Conservation (phyloP, 2,113 vertebrate genomes). For the Gymnocephalus cernua region DNA sequence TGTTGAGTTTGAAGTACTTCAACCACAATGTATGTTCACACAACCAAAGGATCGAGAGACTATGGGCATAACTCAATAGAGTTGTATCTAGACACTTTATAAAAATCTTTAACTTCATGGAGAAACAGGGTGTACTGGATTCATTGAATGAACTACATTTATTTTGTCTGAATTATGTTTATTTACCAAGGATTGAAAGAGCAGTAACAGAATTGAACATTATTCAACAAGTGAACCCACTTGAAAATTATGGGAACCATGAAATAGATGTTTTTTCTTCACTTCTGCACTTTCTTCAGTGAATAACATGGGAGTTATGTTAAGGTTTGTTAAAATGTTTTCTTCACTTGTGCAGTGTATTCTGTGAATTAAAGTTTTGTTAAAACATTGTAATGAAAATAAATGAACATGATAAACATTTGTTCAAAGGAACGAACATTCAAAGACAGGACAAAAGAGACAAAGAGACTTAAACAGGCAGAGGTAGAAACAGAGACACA, state of each 20-base stretch:
- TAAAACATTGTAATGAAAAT: not conserved
- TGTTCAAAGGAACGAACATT: too few relatives aligned
- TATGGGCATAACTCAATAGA: constrained; percentile 35
- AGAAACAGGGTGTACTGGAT: constrained; percentile 1
- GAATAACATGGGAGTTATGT: not conserved
- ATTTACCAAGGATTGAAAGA: not conserved
- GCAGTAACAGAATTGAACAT: constrained; percentile 2
- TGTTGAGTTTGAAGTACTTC: not conserved
- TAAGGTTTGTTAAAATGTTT: not conserved
- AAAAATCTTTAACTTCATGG: constrained; percentile 18
- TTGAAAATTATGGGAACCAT: not conserved
- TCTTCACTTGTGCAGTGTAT: not conserved
- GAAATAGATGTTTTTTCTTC: not conserved
- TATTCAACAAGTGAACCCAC: not conserved
- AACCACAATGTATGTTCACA: not conserved
- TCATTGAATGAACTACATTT: not conserved
- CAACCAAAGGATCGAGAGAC: constrained; percentile 14
- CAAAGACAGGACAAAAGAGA: too few relatives aligned
- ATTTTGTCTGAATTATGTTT: not conserved
- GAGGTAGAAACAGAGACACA: too few relatives aligned
- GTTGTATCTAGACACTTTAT: constrained; percentile 8
- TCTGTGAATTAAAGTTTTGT: not conserved
- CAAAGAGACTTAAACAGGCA: too few relatives aligned
- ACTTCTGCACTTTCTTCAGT: not conserved
- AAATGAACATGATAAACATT: not conserved